Conservation (phyloP, 2,113 vertebrate genomes). For the Pristiophorus japonicus region DNA sequence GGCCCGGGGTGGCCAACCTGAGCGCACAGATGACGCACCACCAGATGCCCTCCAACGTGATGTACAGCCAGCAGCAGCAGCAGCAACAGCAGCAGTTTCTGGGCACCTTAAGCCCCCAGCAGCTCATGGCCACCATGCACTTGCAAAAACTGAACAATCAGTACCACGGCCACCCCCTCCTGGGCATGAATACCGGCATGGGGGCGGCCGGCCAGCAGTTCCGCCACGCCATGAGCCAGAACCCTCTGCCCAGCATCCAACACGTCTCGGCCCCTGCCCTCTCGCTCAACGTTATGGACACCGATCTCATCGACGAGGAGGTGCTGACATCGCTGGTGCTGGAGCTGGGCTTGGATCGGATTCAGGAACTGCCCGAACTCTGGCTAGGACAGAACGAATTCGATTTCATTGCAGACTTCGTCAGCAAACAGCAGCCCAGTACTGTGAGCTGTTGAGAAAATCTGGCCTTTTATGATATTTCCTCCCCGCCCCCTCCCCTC, state of each 20-base stretch:
- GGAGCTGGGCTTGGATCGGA: constrained; percentile 88
- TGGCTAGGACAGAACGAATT: constrained; percentile 97
- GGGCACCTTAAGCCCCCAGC: constrained; percentile 70
- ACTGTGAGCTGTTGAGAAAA: constrained; percentile 83
- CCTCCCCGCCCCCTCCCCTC: no score
- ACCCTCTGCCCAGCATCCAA: constrained; percentile 47
- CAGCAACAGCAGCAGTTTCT: constrained; percentile 67
- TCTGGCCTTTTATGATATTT: no score
- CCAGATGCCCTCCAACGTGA: constrained; percentile 63
- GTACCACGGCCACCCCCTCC: constrained; percentile 76
- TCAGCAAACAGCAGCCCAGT: constrained; percentile 87
- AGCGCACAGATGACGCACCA: constrained; percentile 61
- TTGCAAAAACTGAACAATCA: constrained; percentile 84
- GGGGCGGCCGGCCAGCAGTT: constrained; percentile 60
- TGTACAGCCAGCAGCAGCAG: constrained; percentile 52
- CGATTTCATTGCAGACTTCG: constrained; percentile 95
- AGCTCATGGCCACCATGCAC: constrained; percentile 85
- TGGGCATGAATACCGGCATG: constrained; percentile 65
- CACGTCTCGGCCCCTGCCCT: constrained; percentile 69
- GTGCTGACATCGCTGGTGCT: constrained; percentile 86
- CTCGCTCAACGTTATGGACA: constrained; percentile 79
- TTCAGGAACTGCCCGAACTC: constrained; percentile 93
- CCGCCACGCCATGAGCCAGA: constrained; percentile 64
- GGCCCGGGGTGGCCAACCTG: constrained; percentile 57
- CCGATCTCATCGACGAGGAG: constrained; percentile 92